phyloP scores from a whole-genome alignment of 2,888 invertebrate genomes.

The Drepana falcataria region DNA sequence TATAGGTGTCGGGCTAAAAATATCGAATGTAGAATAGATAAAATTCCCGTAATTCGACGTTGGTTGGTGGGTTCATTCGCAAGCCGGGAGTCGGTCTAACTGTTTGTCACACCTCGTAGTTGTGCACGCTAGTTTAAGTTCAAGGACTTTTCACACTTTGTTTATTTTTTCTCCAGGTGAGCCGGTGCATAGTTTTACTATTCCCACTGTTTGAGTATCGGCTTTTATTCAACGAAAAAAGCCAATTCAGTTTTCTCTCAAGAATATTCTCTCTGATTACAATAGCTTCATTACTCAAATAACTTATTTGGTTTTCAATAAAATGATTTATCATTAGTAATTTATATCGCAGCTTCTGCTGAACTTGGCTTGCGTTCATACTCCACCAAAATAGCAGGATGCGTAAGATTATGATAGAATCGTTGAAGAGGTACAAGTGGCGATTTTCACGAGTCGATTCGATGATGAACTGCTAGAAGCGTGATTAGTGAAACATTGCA shows the following conservation, averaged over 20 bases:
- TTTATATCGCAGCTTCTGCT: neutral
- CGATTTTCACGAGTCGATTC: constrained; percentile 20
- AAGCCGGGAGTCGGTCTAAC: constrained; percentile 40
- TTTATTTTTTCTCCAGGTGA: constrained; percentile 47
- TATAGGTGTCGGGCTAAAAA: constrained; percentile 49
- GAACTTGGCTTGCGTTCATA: neutral
- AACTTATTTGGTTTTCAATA: too few relatives aligned
- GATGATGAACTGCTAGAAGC: constrained; percentile 30
- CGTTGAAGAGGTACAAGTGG: constrained; percentile 16
- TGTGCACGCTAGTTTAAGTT: constrained; percentile 51
- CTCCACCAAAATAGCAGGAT: neutral
- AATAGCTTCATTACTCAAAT: too few relatives aligned
- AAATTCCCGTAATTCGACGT: constrained; percentile 47
- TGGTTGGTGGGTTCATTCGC: constrained; percentile 50
- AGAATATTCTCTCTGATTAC: too few relatives aligned
- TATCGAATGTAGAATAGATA: constrained; percentile 56
- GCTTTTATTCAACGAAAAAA: neutral
- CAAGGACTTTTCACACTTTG: constrained; percentile 43
- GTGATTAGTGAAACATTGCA: constrained; percentile 56
- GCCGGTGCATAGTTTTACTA: constrained; percentile 9
- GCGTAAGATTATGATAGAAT: constrained; percentile 11
- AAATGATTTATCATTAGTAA: neutral
- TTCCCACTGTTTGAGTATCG: too few relatives aligned
- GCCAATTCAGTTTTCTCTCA: neutral
- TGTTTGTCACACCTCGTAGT: constrained; percentile 30